phyloP scores from a whole-genome alignment of 2,888 invertebrate species.

The Escarpia spicata region DNA sequence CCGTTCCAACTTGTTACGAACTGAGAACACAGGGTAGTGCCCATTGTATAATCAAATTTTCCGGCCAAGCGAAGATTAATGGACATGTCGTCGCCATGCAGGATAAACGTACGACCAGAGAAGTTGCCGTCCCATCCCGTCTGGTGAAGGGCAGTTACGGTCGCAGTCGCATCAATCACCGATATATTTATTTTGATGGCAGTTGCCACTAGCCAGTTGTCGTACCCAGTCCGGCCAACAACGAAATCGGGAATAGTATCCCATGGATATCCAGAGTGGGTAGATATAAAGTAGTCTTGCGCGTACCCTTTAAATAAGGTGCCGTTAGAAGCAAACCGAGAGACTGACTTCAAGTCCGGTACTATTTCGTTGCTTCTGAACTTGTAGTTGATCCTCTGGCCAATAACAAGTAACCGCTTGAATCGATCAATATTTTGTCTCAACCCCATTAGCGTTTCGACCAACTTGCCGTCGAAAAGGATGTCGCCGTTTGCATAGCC shows the following conservation, averaged over 20 bases:
- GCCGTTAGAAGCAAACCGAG: not conserved
- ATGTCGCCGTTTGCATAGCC: slow-evolving; percentile 34
- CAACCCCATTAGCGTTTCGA: slow-evolving; percentile 18
- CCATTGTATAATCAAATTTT: too few relatives aligned
- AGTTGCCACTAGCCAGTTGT: not conserved
- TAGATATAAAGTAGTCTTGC: slow-evolving; percentile 30
- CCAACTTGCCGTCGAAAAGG: slow-evolving; percentile 25
- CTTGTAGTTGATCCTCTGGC: slow-evolving; percentile 30
- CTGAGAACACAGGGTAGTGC: too few relatives aligned
- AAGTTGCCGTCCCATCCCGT: too few relatives aligned
- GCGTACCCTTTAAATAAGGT: slow-evolving; percentile 28
- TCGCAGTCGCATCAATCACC: too few relatives aligned
- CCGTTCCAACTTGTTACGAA: too few relatives aligned
- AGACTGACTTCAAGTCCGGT: not conserved
- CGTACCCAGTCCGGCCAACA: not conserved
- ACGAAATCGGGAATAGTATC: slow-evolving; percentile 29
- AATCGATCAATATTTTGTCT: not conserved
- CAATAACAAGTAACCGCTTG: slow-evolving; percentile 30
- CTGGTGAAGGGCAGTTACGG: too few relatives aligned
- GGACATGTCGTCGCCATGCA: too few relatives aligned
- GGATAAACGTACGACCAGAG: not conserved
- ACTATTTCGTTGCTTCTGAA: not conserved
- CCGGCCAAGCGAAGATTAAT: too few relatives aligned
- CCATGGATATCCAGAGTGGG: slow-evolving; percentile 31
- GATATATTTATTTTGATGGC: not conserved